A percentile compares a stretch with the other conserved stretches of the same genome.
Conservation (phyloP, 2,888 invertebrate species). For the Drosophila antonietae region DNA sequence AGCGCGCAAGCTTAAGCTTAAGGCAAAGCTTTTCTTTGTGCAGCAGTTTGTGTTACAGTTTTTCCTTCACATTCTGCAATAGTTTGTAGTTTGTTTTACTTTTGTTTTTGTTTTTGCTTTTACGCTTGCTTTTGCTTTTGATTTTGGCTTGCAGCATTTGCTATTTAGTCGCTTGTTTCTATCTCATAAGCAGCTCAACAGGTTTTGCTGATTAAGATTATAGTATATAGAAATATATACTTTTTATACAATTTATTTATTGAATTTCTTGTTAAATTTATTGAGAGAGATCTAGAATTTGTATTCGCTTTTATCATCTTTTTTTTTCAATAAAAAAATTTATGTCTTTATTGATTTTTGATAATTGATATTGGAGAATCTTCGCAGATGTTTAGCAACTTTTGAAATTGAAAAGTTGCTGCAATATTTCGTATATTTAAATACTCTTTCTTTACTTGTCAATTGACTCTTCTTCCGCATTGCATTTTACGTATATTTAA, state of each 20-base stretch:
- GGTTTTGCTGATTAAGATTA: conserved; percentile 67
- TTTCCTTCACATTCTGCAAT: conserved; percentile 64
- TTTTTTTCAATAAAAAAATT: background rate
- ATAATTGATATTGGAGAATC: background rate
- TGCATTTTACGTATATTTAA: background rate
- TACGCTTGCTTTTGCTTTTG: conserved; percentile 30
- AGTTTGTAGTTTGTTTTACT: conserved; percentile 21
- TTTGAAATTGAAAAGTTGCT: background rate
- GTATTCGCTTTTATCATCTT: background rate
- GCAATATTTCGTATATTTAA: background rate
- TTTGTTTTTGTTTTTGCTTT: conserved; percentile 32
- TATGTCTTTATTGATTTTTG: background rate
- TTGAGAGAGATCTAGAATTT: background rate
- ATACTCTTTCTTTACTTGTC: background rate
- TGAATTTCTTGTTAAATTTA: conserved; percentile 55
- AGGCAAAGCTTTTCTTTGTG: conserved; percentile 52
- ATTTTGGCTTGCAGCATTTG: conserved; percentile 15
- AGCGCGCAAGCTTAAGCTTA: conserved; percentile 10
- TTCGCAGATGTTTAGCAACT: background rate
- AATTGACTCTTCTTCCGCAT: conserved; percentile 23
- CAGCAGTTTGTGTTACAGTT: conserved; percentile 53
- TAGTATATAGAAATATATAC: conserved; percentile 13
- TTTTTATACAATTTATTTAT: conserved; percentile 27
- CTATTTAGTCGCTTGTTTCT: conserved; percentile 13
- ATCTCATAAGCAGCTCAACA: conserved; percentile 54